Percentiles rank a stretch among this genome's conserved stretches.
Conservation (phyloP, 2,113 vertebrate genomes). For the Forbesichthys papilliferus region DNA sequence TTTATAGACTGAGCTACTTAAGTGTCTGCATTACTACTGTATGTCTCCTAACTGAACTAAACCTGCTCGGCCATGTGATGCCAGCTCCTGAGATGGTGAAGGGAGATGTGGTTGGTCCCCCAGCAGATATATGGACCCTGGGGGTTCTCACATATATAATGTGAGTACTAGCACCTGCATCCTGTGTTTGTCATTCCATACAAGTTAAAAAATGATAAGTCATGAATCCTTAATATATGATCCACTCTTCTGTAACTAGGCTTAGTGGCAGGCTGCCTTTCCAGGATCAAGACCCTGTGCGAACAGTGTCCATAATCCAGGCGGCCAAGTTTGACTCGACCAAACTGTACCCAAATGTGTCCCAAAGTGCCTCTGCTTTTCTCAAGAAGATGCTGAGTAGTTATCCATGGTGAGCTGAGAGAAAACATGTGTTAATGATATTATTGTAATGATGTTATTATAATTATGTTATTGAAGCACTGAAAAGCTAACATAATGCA, state of each 20-base stretch:
- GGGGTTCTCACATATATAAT: constrained; percentile 88
- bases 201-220: neutral
- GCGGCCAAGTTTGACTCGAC: constrained; percentile 88
- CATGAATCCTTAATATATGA: neutral
- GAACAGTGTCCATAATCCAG: constrained; percentile 87
- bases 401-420: constrained; percentile 85
- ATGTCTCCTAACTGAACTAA: too few relatives aligned
- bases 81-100: constrained; percentile 93
- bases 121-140: constrained; percentile 89
- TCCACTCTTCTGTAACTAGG: constrained; percentile 67
- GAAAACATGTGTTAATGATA: too few relatives aligned
- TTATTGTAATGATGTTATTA: too few relatives aligned
- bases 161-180: constrained; percentile 80
- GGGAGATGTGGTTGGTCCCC: constrained; percentile 88
- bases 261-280: constrained; percentile 91
- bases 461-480: too few relatives aligned
- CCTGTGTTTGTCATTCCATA: neutral
- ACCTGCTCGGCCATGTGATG: constrained; percentile 21
- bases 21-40: too few relatives aligned
- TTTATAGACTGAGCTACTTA: neutral
- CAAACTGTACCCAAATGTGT: constrained; percentile 91
- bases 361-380: constrained; percentile 91
- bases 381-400: constrained; percentile 91
- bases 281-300: constrained; percentile 81
- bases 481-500: too few relatives aligned